phyloP scores from a whole-genome alignment of 2,797 vertebrate species.

The Acanthiza pusilla region DNA sequence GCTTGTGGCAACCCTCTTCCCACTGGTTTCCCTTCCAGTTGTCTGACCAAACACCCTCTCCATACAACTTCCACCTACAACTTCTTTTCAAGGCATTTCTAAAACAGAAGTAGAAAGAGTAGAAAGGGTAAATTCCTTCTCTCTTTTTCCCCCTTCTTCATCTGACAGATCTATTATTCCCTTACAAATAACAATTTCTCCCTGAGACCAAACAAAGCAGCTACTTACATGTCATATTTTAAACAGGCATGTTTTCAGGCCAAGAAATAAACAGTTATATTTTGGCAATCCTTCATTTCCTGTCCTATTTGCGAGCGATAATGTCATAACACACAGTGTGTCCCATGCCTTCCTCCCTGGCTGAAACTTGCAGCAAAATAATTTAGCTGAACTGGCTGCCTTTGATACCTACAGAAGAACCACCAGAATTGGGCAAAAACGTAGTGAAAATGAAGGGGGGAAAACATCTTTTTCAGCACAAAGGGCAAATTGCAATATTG shows the following conservation, averaged over 20 bases:
- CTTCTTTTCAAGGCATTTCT: neutral
- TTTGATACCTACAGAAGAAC: neutral
- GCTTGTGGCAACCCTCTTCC: neutral
- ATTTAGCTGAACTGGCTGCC: neutral
- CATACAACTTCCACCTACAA: neutral
- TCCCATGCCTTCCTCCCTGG: conserved; percentile 22
- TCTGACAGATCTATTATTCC: neutral
- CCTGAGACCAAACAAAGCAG: conserved; percentile 8
- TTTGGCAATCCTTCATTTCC: conserved; percentile 59
- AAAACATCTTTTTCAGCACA: neutral
- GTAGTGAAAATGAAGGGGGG: neutral
- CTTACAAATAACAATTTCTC: conserved; percentile 20
- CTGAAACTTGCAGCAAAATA: neutral
- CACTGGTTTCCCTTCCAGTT: neutral
- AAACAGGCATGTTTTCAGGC: conserved; percentile 35
- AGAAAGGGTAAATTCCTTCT: neutral
- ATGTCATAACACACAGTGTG: conserved; percentile 13
- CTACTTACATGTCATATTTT: conserved; percentile 38
- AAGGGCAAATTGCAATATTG: neutral
- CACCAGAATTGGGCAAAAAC: neutral
- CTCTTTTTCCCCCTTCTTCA: neutral
- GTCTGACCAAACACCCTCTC: neutral
- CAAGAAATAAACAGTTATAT: conserved; percentile 57
- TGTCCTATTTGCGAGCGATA: conserved; percentile 24
- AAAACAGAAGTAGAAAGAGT: neutral